Evolutionary conservation across 2,113 vertebrate genomes (phyloP).

Genomic region (Craseonycteris thonglongyai): DNA sequence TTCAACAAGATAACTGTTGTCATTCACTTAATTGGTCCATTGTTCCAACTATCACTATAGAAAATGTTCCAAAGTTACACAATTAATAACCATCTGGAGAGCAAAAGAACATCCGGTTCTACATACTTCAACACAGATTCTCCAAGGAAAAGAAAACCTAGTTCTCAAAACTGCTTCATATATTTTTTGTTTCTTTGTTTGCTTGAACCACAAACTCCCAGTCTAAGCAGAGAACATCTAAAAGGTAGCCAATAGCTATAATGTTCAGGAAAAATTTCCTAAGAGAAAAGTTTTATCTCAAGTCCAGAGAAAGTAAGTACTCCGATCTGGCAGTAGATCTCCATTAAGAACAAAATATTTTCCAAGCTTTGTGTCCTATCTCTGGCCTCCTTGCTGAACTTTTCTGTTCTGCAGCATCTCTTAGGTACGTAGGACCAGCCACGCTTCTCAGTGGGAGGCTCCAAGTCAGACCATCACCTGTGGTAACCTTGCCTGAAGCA

Average conservation of each 20-base stretch:
- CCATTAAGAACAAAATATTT: background rate
- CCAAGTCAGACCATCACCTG: background rate
- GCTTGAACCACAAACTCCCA: background rate
- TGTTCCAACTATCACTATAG: background rate
- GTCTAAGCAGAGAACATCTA: background rate
- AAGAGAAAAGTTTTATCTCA: background rate
- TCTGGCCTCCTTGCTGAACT: background rate
- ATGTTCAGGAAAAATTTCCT: background rate
- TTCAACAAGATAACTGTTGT: conserved; percentile 21
- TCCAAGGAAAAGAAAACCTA: background rate
- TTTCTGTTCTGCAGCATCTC: background rate
- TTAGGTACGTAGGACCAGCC: background rate
- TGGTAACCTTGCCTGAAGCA: background rate
- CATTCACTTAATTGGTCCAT: conserved; percentile 12
- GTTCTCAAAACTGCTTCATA: background rate
- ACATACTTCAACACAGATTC: background rate
- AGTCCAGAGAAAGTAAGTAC: background rate
- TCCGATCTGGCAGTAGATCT: too few species aligned
- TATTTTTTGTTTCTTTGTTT: background rate
- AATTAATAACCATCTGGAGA: conserved; percentile 15
- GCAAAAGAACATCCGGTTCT: background rate
- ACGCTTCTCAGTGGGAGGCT: background rate
- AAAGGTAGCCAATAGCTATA: background rate
- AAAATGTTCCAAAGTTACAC: conserved; percentile 1
- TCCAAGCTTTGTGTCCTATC: background rate